A percentile compares a stretch with the other conserved stretches of the same genome.
These are phyloP conservation scores for Ailurus styani DNA, from an alignment of 2,113 vertebrate species.

Conservation along the genomic window DNA sequence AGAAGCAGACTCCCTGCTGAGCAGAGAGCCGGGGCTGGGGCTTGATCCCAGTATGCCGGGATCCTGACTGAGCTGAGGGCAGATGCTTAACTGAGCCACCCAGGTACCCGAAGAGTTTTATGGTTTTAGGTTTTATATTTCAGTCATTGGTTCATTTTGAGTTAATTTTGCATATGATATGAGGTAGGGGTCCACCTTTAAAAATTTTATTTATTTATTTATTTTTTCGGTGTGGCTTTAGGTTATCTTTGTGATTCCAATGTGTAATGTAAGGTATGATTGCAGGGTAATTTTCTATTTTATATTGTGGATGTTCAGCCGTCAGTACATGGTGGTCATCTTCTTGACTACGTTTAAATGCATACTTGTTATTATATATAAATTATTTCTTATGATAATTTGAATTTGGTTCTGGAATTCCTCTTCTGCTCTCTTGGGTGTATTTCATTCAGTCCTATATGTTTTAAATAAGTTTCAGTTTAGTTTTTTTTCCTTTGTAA, in stretches of 20 bases:
- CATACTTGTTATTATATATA: background rate
- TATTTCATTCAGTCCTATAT: background rate
- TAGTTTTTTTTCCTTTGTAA: background rate
- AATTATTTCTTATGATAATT: background rate
- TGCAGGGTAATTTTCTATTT: background rate
- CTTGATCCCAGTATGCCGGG: too few relatives aligned
- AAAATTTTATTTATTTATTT: background rate
- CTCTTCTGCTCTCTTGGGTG: background rate
- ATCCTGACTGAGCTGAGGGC: too few relatives aligned
- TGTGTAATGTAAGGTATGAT: background rate
- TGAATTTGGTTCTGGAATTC: background rate
- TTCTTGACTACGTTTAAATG: background rate
- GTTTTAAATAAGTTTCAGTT: background rate
- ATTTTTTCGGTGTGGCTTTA: background rate
- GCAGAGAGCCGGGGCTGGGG: background rate
- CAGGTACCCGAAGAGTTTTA: background rate
- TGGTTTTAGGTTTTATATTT: background rate
- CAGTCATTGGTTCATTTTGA: background rate
- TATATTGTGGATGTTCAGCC: background rate
- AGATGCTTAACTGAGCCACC: too few relatives aligned
- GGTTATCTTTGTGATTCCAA: background rate
- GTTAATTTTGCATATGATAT: background rate
- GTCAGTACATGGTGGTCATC: background rate
- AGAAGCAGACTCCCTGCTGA: too few relatives aligned
- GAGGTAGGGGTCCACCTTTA: background rate